Conservation (phyloP, 2,888 invertebrate species). For the Eledone cirrhosa region DNA sequence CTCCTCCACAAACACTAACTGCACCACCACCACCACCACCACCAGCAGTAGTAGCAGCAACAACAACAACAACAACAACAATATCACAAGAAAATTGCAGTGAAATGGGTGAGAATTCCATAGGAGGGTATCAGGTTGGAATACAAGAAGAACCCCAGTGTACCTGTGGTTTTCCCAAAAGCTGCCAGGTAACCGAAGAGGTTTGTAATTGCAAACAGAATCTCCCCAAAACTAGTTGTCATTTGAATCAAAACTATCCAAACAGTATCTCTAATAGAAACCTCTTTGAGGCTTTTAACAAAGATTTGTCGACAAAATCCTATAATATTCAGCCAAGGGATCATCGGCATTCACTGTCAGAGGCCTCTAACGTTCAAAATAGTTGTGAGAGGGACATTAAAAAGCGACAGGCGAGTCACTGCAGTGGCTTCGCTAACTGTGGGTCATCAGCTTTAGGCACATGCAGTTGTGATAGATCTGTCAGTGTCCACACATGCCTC, state of each 20-base stretch:
- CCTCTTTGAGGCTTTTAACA: constrained; percentile 15
- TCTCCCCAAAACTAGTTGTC: background rate
- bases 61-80: too few relatives aligned
- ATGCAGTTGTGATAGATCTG: constrained; percentile 23
- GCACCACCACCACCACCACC: too few relatives aligned
- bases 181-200: background rate
- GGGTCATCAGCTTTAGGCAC: background rate
- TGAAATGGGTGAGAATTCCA: too few relatives aligned
- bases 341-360: background rate
- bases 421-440: background rate
- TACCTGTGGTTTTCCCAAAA: background rate
- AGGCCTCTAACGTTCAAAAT: background rate
- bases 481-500: constrained; percentile 24
- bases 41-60: too few relatives aligned
- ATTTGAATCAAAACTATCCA: constrained; percentile 5
- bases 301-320: constrained; percentile 8
- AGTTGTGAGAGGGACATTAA: too few relatives aligned
- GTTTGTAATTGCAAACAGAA: constrained; percentile 10
- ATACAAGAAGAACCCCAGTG: background rate
- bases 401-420: too few relatives aligned
- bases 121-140: too few relatives aligned
- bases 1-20: too few relatives aligned
- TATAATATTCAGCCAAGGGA: background rate
- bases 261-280: constrained; percentile 22
- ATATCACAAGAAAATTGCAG: too few relatives aligned